These are phyloP conservation scores for Oscheius myriophilus DNA, from an alignment of 2,888 invertebrate genomes.

Conservation along the genomic window DNA sequence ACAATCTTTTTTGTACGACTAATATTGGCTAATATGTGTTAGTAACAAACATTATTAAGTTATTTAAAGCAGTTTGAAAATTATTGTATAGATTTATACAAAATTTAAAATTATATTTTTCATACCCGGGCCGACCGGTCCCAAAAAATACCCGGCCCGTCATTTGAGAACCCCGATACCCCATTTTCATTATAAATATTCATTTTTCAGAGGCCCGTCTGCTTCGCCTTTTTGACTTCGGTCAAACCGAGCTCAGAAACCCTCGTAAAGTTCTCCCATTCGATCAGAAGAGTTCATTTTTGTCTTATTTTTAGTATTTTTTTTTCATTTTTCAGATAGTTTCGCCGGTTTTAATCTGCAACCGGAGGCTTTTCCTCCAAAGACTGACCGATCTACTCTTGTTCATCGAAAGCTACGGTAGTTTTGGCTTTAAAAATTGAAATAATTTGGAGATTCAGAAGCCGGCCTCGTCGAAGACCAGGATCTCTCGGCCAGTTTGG, in stretches of 20 bases:
- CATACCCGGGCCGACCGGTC: too few species aligned
- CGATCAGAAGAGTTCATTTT: conserved; percentile 34
- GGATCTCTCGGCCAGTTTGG: not conserved
- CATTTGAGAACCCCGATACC: too few species aligned
- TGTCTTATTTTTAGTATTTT: not conserved
- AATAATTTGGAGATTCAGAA: not conserved
- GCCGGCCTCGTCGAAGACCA: not conserved
- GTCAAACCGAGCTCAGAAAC: conserved; percentile 49
- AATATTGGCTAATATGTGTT: too few species aligned
- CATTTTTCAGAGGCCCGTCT: conserved; percentile 57
- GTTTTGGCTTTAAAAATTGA: not conserved
- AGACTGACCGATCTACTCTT: conserved; percentile 44
- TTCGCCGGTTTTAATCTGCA: conserved; percentile 61
- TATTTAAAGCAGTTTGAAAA: too few species aligned
- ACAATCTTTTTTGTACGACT: too few species aligned
- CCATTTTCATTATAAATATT: not conserved
- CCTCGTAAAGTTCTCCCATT: conserved; percentile 36
- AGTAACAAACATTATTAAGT: too few species aligned
- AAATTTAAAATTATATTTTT: not conserved
- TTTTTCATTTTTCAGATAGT: conserved; percentile 32
- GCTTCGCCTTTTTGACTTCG: conserved; percentile 56
- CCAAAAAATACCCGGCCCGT: too few species aligned
- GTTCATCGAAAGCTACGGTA: conserved; percentile 39
- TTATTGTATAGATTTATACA: too few species aligned
- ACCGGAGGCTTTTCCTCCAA: conserved; percentile 56